phyloP scores from a whole-genome alignment of 2,888 invertebrate genomes.

The Amphipyra tragopoginis region DNA sequence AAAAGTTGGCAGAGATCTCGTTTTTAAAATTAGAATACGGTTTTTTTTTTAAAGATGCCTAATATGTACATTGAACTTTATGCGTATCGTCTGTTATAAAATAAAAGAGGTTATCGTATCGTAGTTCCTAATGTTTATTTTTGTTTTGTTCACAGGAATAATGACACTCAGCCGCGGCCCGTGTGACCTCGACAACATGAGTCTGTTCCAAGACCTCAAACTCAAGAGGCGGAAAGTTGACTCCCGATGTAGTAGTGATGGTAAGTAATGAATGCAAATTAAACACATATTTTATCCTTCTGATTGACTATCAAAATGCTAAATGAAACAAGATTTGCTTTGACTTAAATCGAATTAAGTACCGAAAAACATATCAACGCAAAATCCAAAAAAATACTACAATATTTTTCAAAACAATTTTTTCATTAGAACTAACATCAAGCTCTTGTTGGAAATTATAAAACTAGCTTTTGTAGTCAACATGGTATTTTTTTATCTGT shows the following conservation, averaged over 20 bases:
- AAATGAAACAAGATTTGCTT: background rate
- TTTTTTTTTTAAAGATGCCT: constrained; percentile 19
- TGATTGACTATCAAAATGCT: constrained; percentile 32
- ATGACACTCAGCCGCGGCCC: constrained; percentile 99
- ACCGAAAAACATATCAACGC: too few species aligned
- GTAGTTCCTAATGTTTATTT: constrained; percentile 24
- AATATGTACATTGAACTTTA: constrained; percentile 27
- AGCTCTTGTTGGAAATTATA: constrained; percentile 6
- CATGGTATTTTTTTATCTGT: constrained; percentile 4
- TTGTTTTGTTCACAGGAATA: constrained; percentile 93
- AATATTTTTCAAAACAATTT: background rate
- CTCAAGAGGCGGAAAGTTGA: constrained; percentile 99
- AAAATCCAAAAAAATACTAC: background rate
- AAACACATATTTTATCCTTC: constrained; percentile 11
- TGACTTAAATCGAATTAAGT: too few species aligned
- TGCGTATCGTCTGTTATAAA: constrained; percentile 7
- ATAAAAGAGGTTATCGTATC: constrained; percentile 3
- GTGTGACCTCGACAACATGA: constrained; percentile 99
- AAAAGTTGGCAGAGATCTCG: constrained; percentile 40
- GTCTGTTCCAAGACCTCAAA: constrained; percentile 99
- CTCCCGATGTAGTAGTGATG: constrained; percentile 98
- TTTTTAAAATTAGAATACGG: constrained; percentile 32
- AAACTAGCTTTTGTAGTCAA: too few species aligned
- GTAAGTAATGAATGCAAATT: constrained; percentile 87
- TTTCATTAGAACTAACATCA: background rate